Conservation (phyloP, 2,113 vertebrate species). For the Catharus minimus region DNA sequence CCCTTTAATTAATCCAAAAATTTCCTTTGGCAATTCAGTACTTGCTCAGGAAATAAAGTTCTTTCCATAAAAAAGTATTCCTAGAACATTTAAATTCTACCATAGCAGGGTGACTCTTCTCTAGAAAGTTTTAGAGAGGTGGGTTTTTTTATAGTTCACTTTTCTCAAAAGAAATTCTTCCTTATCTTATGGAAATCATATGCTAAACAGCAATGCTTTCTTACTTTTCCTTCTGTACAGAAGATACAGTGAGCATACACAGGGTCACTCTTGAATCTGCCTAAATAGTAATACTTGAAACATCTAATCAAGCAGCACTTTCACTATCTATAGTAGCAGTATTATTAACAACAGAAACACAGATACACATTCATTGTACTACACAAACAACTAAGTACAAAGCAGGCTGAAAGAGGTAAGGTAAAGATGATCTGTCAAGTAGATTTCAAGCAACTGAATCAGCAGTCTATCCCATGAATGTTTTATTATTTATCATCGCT, state of each 20-base stretch:
- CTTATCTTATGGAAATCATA: rapidly evolving
- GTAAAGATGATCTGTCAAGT: background rate
- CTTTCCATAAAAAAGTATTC: background rate
- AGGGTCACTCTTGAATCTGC: background rate
- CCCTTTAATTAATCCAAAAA: background rate
- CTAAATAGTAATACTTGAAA: background rate
- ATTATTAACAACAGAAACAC: background rate
- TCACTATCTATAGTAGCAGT: background rate
- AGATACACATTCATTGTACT: background rate
- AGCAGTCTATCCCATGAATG: background rate
- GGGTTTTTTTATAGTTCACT: background rate
- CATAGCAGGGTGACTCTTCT: background rate
- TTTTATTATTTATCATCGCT: background rate
- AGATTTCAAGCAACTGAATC: background rate
- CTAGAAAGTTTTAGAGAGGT: background rate
- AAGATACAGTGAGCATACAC: background rate
- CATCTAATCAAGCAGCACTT: background rate
- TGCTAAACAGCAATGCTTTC: background rate
- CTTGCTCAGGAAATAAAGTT: background rate
- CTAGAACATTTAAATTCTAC: background rate
- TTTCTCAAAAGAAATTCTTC: background rate
- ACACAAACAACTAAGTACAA: background rate
- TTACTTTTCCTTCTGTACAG: background rate
- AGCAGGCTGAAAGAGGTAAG: background rate
- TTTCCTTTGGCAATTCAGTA: background rate